Evolutionary conservation across 2,888 invertebrate species (phyloP), one percentile per base, ranked within the genome.

Genomic region (Macrophya alboannulata): DNA sequence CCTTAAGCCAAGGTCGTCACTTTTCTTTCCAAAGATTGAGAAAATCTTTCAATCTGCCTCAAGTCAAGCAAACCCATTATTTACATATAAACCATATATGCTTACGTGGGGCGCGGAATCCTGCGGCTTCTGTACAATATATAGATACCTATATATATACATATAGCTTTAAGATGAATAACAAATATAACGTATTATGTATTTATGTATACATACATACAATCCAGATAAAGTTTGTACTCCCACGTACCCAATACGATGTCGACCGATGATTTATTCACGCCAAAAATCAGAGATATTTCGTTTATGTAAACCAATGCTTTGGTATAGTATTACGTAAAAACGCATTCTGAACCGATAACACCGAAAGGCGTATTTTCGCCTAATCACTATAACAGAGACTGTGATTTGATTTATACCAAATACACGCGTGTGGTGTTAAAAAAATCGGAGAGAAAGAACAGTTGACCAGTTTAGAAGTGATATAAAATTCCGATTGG

Each of bases 61-160:
- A 25, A 62, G 62, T 25, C 25, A 62, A 10, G 62, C 43, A 25
- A 74, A 4, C 43, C 45, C 74, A 74, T 45, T 45, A 74, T 74
- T 74, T 74, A 25, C 74, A 45, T 45, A 45, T 74, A 45, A 74
- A 40, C n/a, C 45, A 15, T n/a, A 43, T 74, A 68, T 31, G n/a
- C n/a, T 4, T 10, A 43, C 15, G 43, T 12, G 8, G 40, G 1
- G 4, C 21, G 45, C 31, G 21, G 10, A 72, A 74, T 62, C 62
- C 25, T 31, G 15, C 25, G 10, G 6, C 9, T 71, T 40, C 17
- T 71, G 40, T 71, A 37, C 9, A 40, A n/a, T 10, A 37, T 31
- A 17, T 0, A 15, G 12, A n/a, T n/a, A n/a, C n/a, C n/a, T n/a
- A n/a, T n/a, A n/a, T n/a, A n/a, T n/a, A n/a, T 31, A 3, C 3